Evolutionary conservation across 1,140 invertebrate genomes (phyloP), one percentile per base, ranked within the genome.

Genomic region (Phymastichus coffea): DNA sequence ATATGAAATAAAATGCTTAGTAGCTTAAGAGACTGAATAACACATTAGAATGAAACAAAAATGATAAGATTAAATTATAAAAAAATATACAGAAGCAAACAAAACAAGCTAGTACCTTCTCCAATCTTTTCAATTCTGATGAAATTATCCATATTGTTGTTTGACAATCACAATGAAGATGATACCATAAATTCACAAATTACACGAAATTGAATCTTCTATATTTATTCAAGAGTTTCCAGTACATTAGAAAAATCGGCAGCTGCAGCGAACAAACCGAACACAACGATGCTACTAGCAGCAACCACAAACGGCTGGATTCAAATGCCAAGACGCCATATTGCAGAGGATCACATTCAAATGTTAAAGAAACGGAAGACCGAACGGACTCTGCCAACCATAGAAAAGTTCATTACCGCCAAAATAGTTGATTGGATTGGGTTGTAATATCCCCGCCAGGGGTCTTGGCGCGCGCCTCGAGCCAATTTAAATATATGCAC

Each of bases 81-180:
- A 15, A 55, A 15, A 56, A 44, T 49, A 17, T 25, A 41, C 22
- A 19, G 19, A 26, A 44, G 7, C 25, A 9, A 46, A 23, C 17
- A 52, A 28, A 57, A 46, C 28, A 12, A 53, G 46, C 7, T 41
- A 57, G 71, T 72, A 85, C 88, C 94, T 88, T 97, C 95, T 55
- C 95, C 95, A 66, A 98, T 95, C 80, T 97, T 97, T 76, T 97
- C 94, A 62, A 97, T 89, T 81, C 95, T 95, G 41, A 88, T 72
- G 75, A 94, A 98, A 76, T 95, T 91, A 41, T 96, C 93, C 87
- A 95, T 92, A 20, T n/a, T 72, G 74, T n/a, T n/a, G n/a, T n/a
- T n/a, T n/a, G n/a, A n/a, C n/a, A n/a, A n/a, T n/a, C n/a, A n/a
- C n/a, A n/a, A n/a, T n/a, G n/a, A n/a, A n/a, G n/a, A n/a, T n/a